phyloP scores from a whole-genome alignment of 2,888 invertebrate species.

The Timandra comae region DNA sequence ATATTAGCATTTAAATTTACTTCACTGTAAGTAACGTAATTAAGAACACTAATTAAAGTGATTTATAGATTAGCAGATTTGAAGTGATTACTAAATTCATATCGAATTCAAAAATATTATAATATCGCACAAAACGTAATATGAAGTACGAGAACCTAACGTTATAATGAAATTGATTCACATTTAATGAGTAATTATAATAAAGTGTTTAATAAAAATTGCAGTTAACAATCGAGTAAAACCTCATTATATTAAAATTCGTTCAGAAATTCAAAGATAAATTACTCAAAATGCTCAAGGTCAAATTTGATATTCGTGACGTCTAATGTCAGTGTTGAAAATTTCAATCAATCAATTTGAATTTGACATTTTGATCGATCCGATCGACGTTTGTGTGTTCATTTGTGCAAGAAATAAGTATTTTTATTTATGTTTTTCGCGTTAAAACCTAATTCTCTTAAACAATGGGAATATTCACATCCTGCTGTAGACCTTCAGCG shows the following conservation, averaged over 20 bases:
- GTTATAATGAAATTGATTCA: too few species aligned
- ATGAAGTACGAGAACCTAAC: too few species aligned
- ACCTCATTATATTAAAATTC: too few species aligned
- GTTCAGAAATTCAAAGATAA: too few species aligned
- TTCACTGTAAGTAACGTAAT: background rate
- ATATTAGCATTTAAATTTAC: background rate
- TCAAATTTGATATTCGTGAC: too few species aligned
- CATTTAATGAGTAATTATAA: too few species aligned
- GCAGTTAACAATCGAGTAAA: too few species aligned
- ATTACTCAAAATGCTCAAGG: too few species aligned
- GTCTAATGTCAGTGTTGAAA: background rate
- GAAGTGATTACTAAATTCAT: too few species aligned
- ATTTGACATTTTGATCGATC: constrained; percentile 1
- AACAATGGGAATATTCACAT: constrained; percentile 69
- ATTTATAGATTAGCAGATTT: too few species aligned
- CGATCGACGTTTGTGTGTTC: constrained; percentile 1
- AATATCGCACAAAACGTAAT: too few species aligned
- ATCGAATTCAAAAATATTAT: constrained; percentile 1
- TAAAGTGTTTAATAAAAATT: too few species aligned
- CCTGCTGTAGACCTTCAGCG: constrained; percentile 74
- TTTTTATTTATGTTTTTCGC: constrained; percentile 23
- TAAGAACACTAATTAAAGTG: background rate
- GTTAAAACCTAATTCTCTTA: constrained; percentile 14
- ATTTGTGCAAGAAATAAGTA: constrained; percentile 11
- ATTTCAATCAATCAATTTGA: constrained; percentile 10